Conservation (phyloP, 1,140 invertebrate genomes). For the Drosophila sucinea region DNA sequence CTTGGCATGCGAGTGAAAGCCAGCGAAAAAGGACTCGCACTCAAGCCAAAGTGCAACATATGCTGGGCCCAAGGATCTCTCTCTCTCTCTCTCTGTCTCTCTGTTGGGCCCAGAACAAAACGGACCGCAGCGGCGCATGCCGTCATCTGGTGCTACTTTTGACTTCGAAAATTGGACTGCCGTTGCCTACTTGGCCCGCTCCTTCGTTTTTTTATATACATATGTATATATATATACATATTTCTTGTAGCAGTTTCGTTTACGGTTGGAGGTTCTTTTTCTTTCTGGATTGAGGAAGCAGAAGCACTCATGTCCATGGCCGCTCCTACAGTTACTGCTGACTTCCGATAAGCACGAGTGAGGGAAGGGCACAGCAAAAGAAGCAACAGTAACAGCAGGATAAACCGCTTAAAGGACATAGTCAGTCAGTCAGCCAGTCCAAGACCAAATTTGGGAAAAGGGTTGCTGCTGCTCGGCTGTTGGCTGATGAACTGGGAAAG, state of each 20-base stretch:
- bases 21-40: constrained; percentile 57
- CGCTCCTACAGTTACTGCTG: constrained; percentile 66
- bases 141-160: constrained; percentile 82
- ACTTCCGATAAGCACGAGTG: constrained; percentile 79
- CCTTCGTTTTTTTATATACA: constrained; percentile 26
- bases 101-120: constrained; percentile 59
- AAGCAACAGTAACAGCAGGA: constrained; percentile 62
- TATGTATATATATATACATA: constrained; percentile 22
- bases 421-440: constrained; percentile 19
- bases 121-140: constrained; percentile 66
- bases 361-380: constrained; percentile 40
- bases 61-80: constrained; percentile 60
- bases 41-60: constrained; percentile 66
- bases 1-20: constrained; percentile 78
- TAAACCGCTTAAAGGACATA: constrained; percentile 72
- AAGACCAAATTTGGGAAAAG: constrained; percentile 50
- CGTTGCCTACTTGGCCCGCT: constrained; percentile 55
- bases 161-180: constrained; percentile 78
- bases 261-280: constrained; percentile 59
- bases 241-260: constrained; percentile 64
- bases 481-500: constrained; percentile 38
- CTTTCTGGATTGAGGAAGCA: constrained; percentile 64
- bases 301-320: constrained; percentile 36
- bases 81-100: constrained; percentile 28
- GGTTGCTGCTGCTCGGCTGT: constrained; percentile 45